A percentile compares a stretch with the other conserved stretches of the same genome.
These are phyloP conservation scores for Tapirus terrestris DNA, from an alignment of 2,113 vertebrate genomes.

Conservation along the genomic window DNA sequence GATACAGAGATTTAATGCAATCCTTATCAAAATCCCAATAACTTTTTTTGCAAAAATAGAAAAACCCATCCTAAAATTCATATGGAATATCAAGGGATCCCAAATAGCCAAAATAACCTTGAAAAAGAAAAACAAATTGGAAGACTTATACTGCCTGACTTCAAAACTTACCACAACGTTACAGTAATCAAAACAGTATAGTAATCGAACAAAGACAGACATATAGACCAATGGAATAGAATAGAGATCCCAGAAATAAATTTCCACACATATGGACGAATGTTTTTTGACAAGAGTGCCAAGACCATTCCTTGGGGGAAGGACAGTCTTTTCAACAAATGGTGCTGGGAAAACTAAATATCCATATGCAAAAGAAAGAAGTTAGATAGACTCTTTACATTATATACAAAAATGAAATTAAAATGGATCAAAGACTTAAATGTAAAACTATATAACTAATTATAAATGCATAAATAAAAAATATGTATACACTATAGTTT, in stretches of 20 bases:
- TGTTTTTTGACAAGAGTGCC: background rate
- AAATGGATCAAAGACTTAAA: background rate
- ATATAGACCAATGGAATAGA: background rate
- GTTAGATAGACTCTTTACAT: background rate
- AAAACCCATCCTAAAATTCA: background rate
- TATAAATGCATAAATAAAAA: background rate
- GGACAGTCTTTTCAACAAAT: background rate
- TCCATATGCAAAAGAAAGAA: background rate
- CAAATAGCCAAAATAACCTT: background rate
- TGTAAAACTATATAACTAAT: background rate
- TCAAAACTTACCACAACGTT: background rate
- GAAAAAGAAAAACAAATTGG: background rate
- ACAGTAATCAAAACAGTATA: background rate
- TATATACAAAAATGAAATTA: background rate
- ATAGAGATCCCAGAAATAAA: background rate
- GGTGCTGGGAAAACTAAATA: background rate
- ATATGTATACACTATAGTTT: background rate
- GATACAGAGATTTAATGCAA: background rate
- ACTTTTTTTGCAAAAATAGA: background rate
- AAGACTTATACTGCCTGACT: background rate
- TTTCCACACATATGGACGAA: background rate
- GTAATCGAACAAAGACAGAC: background rate
- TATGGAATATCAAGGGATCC: background rate
- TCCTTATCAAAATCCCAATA: background rate
- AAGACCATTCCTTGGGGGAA: background rate